Base-by-base conservation (phyloP, 2,113 vertebrate genomes). In the Phylloscopus whistleri region DNA sequence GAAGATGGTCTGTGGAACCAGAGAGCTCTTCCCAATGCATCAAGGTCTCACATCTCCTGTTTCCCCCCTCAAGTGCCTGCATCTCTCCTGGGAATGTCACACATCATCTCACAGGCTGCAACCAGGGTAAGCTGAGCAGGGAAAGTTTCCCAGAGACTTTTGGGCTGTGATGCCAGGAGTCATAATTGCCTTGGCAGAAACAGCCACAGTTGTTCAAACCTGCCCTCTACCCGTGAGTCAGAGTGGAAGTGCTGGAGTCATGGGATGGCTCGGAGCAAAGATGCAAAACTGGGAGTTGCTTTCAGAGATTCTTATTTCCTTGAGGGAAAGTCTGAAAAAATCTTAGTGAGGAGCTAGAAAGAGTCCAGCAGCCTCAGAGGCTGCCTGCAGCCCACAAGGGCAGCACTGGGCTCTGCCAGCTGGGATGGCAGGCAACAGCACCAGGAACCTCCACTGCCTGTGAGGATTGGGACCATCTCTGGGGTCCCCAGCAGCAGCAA, bases 171-270 rank as follows among this genome's bases (percentile, higher is more conserved):
- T 5, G 87, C 84, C 91, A 75, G 73, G 68, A 82, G 46, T 21
- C n/a, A 51, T 79, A 85, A 92, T 51, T 87, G 60, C 72, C 81
- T 94, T 95, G 93, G 94, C 94, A 93, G 92, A 59, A 44, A 79
- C 23, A 3, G 52, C 55, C 87, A 41, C 70, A 62, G 75, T 83
- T 96, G 94, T 93, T 95, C 13, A 30, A 90, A 95, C 93, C 84
- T 96, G 94, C 64, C 94, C 81, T 91, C 75, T 92, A 31, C 79
- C 91, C 16, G 1, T 94, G 95, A 97, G 87, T 95, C 96, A 95
- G 70, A 83, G 62, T 70, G 82, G 84, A 94, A 89, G 90, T 59
- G 87, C 59, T 19, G 56, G 56, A 81, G 78, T 24, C 49, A 16
- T 52, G 78, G 87, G 58, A 90, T 62, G 60, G 75, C 91, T 94